These are phyloP conservation scores for Cardiocondyla obscurior DNA, from an alignment of 1,140 invertebrate genomes.

Conservation along the genomic window DNA sequence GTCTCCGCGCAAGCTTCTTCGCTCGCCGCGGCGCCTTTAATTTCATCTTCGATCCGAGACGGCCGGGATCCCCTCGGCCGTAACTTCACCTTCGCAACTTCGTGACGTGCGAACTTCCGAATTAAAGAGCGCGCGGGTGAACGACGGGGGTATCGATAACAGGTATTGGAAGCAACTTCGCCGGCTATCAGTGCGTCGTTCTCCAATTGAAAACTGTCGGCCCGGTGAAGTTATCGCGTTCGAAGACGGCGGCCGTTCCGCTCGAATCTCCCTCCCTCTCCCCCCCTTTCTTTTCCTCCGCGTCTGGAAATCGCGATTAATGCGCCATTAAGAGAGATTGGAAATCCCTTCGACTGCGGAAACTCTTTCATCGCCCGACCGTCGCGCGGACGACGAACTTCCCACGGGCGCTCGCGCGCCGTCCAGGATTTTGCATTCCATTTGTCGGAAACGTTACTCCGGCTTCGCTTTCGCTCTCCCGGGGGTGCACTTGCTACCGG, in stretches of 20 bases:
- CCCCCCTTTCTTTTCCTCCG: background rate
- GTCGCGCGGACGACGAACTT: slow-evolving; percentile 53
- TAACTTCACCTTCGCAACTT: slow-evolving; percentile 21
- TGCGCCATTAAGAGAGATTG: slow-evolving; percentile 74
- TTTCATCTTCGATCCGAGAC: slow-evolving; percentile 29
- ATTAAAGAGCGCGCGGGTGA: slow-evolving; percentile 32
- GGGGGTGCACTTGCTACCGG: slow-evolving; percentile 60
- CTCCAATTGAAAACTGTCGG: slow-evolving; percentile 68
- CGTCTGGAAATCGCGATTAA: slow-evolving; percentile 66
- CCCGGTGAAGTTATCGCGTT: slow-evolving; percentile 59
- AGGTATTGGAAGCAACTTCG: slow-evolving; percentile 62
- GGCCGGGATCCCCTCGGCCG: background rate
- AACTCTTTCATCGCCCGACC: slow-evolving; percentile 65
- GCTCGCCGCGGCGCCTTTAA: slow-evolving; percentile 32
- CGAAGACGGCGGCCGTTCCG: slow-evolving; percentile 19
- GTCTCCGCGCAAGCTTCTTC: background rate
- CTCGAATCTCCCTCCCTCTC: slow-evolving; percentile 15
- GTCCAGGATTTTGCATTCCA: slow-evolving; percentile 71
- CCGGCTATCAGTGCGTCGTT: slow-evolving; percentile 62
- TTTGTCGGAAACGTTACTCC: slow-evolving; percentile 62
- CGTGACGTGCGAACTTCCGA: slow-evolving; percentile 15
- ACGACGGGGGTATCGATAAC: slow-evolving; percentile 62
- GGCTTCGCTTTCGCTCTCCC: slow-evolving; percentile 57
- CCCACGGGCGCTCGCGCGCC: slow-evolving; percentile 53
- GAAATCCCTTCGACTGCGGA: slow-evolving; percentile 70